Percentiles rank a stretch among this genome's conserved stretches.
Evolutionary conservation across 2,797 vertebrate species (phyloP).

Genomic region (Dicrostonyx torquatus): DNA sequence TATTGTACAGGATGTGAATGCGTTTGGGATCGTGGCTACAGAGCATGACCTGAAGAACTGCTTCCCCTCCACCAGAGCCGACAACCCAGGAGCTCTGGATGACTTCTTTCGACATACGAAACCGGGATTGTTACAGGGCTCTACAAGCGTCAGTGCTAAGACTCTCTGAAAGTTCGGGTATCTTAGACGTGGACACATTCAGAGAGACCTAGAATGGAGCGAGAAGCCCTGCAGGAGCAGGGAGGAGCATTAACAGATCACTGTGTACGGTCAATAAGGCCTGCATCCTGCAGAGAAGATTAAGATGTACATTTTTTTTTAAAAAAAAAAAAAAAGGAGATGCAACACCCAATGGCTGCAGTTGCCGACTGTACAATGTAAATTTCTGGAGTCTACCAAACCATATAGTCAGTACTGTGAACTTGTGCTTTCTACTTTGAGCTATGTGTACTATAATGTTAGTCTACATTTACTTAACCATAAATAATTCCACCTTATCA

Average conservation of each 20-base stretch:
- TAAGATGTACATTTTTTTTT: neutral
- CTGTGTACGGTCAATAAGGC: neutral
- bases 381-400: neutral
- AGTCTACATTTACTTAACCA: conserved; percentile 15
- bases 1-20: neutral
- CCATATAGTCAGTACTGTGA: neutral
- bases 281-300: neutral
- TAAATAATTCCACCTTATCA: conserved; percentile 39
- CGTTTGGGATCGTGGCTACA: neutral
- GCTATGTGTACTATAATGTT: neutral
- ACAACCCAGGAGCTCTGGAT: neutral
- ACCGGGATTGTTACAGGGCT: neutral
- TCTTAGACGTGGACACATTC: neutral
- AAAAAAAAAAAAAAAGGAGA: neutral
- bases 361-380: neutral
- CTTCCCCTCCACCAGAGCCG: neutral
- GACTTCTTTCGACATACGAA: neutral
- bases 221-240: neutral
- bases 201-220: neutral
- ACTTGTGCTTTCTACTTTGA: conserved; percentile 50
- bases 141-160: neutral
- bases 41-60: neutral
- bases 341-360: neutral
- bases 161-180: neutral
- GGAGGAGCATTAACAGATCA: neutral